Base-by-base conservation (phyloP, 2,113 vertebrate species). In the Panthera leo region DNA sequence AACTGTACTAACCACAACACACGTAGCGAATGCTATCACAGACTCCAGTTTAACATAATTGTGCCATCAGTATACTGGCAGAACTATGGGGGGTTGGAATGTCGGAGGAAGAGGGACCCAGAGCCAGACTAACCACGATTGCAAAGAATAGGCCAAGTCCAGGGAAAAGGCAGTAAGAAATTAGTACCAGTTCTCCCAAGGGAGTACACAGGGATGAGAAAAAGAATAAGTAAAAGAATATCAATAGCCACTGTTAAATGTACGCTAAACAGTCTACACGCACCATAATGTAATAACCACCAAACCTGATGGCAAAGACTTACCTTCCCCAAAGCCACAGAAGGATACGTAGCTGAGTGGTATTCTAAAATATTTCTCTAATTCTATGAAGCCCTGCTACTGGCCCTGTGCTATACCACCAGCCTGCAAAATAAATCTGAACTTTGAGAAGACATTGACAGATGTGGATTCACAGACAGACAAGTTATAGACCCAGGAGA, bases 81-180 rank as follows among this genome's bases (percentile, higher is more conserved):
- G 68, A 51, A 16, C 18, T 29, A 10, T 7, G 5, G 9, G n/a
- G 39, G 14, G 23, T 5, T 31, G 31, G 14, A 15, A 83, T 48
- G 27, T 3, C 2, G 15, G 48, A 29, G 36, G 10, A 23, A 0
- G 18, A 9, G 29, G 14, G 58, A 58, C 7, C 0, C 19, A 1
- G 13, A 13, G 21, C 3, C 0, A 7, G 18, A 68, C 42, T 21
- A 23, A 5, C 27, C 53, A 19, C 34, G 27, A 42, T n/a, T 11
- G 27, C 76, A 88, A 53, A 84, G 42, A 63, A 39, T 7, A 7
- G 3, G 3, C 19, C 39, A 84, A 39, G 29, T 19, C 36, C 29
- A 1, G 16, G 29, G 18, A 55, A 73, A 79, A 71, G 29, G 19
- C 29, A 39, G 19, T 23, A 14, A 6, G 27, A 21, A 48, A 65